These are phyloP conservation scores for Centrocercus urophasianus DNA, from an alignment of 2,113 vertebrate genomes.

Conservation along the genomic window DNA sequence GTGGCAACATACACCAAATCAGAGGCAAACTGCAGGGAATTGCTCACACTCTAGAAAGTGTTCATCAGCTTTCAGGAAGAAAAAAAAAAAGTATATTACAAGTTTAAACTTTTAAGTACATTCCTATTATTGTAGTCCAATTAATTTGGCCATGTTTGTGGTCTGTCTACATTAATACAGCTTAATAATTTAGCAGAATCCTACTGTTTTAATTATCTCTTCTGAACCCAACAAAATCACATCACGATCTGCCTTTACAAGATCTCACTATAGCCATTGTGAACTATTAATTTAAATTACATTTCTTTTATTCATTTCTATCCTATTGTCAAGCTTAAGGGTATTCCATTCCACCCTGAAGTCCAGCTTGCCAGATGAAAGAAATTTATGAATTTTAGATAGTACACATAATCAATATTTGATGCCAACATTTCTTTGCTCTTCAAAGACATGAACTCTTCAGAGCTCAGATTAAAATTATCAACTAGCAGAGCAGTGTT, in stretches of 20 bases:
- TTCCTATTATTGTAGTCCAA: neutral
- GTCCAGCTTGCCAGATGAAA: neutral
- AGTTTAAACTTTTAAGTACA: neutral
- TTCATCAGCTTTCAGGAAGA: neutral
- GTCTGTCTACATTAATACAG: neutral
- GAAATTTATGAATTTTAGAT: neutral
- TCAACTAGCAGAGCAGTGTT: neutral
- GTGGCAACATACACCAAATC: neutral
- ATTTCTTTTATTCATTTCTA: neutral
- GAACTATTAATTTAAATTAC: neutral
- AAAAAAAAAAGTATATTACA: neutral
- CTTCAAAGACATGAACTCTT: slow-evolving; percentile 40
- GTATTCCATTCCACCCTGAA: neutral
- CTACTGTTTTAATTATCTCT: neutral
- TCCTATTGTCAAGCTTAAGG: neutral
- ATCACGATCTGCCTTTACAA: neutral
- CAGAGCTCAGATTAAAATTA: slow-evolving; percentile 13
- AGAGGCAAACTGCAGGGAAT: neutral
- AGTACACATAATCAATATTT: slow-evolving; percentile 42
- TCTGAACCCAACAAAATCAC: neutral
- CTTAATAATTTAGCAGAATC: neutral
- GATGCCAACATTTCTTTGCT: slow-evolving; percentile 8
- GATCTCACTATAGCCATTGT: neutral
- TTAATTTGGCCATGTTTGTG: neutral
- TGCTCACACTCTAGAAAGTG: neutral